Conservation (phyloP, 2,797 vertebrate genomes). For the Merluccius polli region DNA sequence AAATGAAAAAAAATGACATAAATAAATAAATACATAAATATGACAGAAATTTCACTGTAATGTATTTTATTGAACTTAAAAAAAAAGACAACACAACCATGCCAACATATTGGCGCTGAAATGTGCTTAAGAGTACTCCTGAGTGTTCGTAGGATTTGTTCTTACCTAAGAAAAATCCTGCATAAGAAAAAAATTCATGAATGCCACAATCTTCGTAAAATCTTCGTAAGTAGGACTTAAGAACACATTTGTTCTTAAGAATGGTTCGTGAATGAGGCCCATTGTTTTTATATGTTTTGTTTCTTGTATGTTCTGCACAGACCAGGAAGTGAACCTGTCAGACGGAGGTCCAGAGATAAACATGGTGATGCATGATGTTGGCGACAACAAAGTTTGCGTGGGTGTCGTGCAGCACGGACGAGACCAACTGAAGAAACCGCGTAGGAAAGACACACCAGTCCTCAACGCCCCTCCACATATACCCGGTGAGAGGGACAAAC, state of each 20-base stretch:
- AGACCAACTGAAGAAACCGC: conserved; percentile 81
- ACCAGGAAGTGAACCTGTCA: conserved; percentile 12
- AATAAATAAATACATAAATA: neutral
- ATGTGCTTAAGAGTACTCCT: no score
- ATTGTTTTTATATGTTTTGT: neutral
- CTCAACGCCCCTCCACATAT: conserved; percentile 76
- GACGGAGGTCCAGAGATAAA: neutral
- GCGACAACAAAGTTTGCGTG: neutral
- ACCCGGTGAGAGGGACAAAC: conserved; percentile 64
- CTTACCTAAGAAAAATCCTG: no score
- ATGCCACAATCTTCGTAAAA: no score
- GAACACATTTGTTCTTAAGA: no score
- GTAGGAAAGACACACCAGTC: conserved; percentile 86
- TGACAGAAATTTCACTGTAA: no score
- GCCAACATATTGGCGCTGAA: no score
- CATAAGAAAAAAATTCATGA: no score
- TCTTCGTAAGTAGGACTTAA: no score
- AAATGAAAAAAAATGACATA: neutral
- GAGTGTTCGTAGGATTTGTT: no score
- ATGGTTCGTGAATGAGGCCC: no score
- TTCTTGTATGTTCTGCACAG: conserved; percentile 22
- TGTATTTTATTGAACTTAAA: no score
- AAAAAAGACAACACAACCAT: no score
- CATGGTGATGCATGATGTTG: neutral
- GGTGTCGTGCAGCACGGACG: conserved; percentile 49